phyloP scores from a whole-genome alignment of 1,140 invertebrate genomes.

The Caenorhabditis tropicalis region DNA sequence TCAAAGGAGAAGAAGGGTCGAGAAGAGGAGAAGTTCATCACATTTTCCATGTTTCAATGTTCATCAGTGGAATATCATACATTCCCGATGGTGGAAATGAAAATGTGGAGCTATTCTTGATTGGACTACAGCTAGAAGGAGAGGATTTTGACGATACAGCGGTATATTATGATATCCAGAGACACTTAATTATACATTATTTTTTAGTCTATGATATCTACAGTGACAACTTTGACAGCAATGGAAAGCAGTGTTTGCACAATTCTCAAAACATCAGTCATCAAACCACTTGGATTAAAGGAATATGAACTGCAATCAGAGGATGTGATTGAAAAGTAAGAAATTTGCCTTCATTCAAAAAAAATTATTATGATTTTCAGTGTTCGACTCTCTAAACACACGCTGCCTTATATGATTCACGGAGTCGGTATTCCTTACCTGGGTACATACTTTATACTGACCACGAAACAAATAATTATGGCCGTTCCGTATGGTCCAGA shows the following conservation, averaged over 20 bases:
- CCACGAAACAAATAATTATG: slow-evolving; percentile 38
- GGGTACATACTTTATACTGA: slow-evolving; percentile 38
- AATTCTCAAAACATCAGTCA: neutral
- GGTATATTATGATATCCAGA: neutral
- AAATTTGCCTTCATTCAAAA: neutral
- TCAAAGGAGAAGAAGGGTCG: neutral
- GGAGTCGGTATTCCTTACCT: slow-evolving; percentile 35
- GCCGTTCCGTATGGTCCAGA: slow-evolving; percentile 58
- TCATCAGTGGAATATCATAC: slow-evolving; percentile 48
- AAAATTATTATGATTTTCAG: neutral
- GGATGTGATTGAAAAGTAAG: slow-evolving; percentile 2
- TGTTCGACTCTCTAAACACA: neutral
- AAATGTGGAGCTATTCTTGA: slow-evolving; percentile 7
- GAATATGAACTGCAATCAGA: slow-evolving; percentile 44
- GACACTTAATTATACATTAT: neutral
- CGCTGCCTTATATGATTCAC: slow-evolving; percentile 37
- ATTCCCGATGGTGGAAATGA: neutral
- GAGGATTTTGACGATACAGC: slow-evolving; percentile 43
- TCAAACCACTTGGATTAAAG: neutral
- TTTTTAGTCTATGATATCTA: slow-evolving; percentile 35
- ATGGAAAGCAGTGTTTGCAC: neutral
- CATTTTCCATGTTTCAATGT: slow-evolving; percentile 40
- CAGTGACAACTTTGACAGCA: slow-evolving; percentile 7
- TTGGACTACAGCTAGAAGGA: slow-evolving; percentile 40
- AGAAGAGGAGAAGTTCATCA: slow-evolving; percentile 14